These are phyloP conservation scores for Aleiodes leptofemur DNA, from an alignment of 2,888 invertebrate genomes.

Conservation along the genomic window DNA sequence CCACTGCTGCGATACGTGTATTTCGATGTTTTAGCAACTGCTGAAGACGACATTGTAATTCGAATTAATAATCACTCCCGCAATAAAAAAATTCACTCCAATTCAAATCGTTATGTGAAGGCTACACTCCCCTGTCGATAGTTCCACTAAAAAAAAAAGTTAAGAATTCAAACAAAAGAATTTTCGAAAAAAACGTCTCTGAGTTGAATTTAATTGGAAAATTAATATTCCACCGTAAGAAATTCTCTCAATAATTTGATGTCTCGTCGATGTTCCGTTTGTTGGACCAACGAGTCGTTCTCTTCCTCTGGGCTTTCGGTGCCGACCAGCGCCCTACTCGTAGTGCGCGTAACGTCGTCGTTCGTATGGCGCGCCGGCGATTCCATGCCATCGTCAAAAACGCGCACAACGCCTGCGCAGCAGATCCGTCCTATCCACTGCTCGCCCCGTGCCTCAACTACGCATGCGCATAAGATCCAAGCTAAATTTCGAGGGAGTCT, in stretches of 20 bases:
- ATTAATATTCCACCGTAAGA: slow-evolving; percentile 27
- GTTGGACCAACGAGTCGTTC: slow-evolving; percentile 57
- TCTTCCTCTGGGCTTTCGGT: slow-evolving; percentile 70
- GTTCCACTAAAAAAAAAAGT: slow-evolving; percentile 44
- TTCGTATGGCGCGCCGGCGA: slow-evolving; percentile 79
- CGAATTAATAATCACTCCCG: slow-evolving; percentile 47
- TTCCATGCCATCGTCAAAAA: slow-evolving; percentile 71
- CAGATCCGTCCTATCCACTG: slow-evolving; percentile 56
- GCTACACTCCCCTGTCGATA: slow-evolving; percentile 51
- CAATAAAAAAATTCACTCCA: slow-evolving; percentile 28
- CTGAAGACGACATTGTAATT: slow-evolving; percentile 81
- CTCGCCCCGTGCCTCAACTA: too few relatives aligned
- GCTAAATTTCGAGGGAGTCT: slow-evolving; percentile 8
- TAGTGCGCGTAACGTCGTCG: slow-evolving; percentile 79
- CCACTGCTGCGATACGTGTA: slow-evolving; percentile 93
- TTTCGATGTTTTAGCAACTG: slow-evolving; percentile 90
- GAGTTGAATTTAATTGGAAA: background rate
- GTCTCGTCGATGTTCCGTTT: slow-evolving; percentile 58
- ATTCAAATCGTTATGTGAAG: slow-evolving; percentile 41
- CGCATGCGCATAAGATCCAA: slow-evolving; percentile 20
- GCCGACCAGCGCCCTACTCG: slow-evolving; percentile 78
- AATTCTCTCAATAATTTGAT: background rate
- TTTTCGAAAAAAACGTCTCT: background rate
- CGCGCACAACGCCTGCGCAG: slow-evolving; percentile 68
- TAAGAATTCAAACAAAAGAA: background rate